phyloP scores from a whole-genome alignment of 1,140 invertebrate species.

The Atopsyche davidsoni region DNA sequence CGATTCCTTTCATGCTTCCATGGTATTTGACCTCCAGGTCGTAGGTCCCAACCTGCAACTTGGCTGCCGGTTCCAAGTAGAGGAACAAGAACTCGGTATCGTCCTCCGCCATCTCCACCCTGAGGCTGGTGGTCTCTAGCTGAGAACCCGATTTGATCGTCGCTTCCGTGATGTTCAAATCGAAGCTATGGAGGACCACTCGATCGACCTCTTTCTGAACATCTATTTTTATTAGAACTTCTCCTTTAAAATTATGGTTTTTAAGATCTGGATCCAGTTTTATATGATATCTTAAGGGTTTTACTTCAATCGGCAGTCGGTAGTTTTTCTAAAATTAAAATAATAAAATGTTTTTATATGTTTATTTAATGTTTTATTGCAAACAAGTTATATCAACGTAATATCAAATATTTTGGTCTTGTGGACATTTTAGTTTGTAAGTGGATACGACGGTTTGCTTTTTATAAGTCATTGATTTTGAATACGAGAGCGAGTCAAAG shows the following conservation, averaged over 20 bases:
- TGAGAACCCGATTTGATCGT: constrained; percentile 28
- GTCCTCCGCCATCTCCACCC: constrained; percentile 23
- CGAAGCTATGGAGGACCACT: constrained; percentile 36
- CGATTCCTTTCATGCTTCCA: constrained; percentile 37
- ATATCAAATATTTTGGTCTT: constrained; percentile 1
- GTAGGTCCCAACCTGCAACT: constrained; percentile 30
- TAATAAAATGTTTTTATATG: not conserved
- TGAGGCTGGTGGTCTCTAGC: constrained; percentile 6
- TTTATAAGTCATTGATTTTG: too few relatives aligned
- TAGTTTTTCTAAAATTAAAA: constrained; percentile 26
- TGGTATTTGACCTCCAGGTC: constrained; percentile 34
- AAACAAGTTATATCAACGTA: not conserved
- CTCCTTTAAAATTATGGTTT: constrained; percentile 36
- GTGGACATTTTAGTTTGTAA: too few relatives aligned
- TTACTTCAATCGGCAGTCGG: constrained; percentile 36
- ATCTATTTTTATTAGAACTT: constrained; percentile 33
- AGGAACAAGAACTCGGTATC: constrained; percentile 36
- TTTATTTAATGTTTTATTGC: not conserved
- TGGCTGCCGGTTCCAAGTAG: constrained; percentile 27
- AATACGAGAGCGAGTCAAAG: too few relatives aligned
- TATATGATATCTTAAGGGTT: constrained; percentile 38
- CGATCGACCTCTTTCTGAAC: constrained; percentile 30
- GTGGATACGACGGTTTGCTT: too few relatives aligned
- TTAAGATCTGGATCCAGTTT: constrained; percentile 33
- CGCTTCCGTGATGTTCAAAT: constrained; percentile 32